A percentile compares a stretch with the other conserved stretches of the same genome.
Evolutionary conservation across 1,140 invertebrate genomes (phyloP).

Genomic region (Trachymyrmex cornetzi): DNA sequence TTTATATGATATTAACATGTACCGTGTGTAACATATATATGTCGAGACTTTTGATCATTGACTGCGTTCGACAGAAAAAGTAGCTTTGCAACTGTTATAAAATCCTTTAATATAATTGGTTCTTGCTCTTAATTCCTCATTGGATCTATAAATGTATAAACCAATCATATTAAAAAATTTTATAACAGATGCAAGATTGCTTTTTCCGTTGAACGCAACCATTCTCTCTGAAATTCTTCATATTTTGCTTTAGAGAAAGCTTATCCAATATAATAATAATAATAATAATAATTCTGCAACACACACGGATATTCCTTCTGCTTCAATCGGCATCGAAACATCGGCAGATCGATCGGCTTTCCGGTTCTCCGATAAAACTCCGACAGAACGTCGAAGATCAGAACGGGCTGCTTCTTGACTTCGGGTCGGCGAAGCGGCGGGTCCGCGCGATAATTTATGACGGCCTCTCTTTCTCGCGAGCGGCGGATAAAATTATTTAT

Average conservation of each 20-base stretch:
- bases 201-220: too few relatives aligned
- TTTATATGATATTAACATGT: neutral
- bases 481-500: conserved; percentile 63
- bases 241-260: neutral
- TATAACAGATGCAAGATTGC: too few relatives aligned
- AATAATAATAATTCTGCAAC: neutral
- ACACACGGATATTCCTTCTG: neutral
- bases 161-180: too few relatives aligned
- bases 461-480: conserved; percentile 34
- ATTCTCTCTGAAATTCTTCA: neutral
- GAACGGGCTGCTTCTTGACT: conserved; percentile 7
- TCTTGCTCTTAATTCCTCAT: too few relatives aligned
- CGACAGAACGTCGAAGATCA: neutral
- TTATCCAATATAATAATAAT: too few relatives aligned
- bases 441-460: conserved; percentile 52
- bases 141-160: too few relatives aligned
- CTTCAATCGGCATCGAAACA: conserved; percentile 3
- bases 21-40: too few relatives aligned
- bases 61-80: too few relatives aligned
- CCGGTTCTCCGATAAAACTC: conserved; percentile 37
- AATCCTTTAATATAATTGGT: too few relatives aligned
- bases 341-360: conserved; percentile 12
- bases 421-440: conserved; percentile 30
- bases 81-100: too few relatives aligned
- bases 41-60: neutral